These are phyloP conservation scores for Sussaba pulchella DNA, from an alignment of 2,888 invertebrate genomes.

Conservation along the genomic window DNA sequence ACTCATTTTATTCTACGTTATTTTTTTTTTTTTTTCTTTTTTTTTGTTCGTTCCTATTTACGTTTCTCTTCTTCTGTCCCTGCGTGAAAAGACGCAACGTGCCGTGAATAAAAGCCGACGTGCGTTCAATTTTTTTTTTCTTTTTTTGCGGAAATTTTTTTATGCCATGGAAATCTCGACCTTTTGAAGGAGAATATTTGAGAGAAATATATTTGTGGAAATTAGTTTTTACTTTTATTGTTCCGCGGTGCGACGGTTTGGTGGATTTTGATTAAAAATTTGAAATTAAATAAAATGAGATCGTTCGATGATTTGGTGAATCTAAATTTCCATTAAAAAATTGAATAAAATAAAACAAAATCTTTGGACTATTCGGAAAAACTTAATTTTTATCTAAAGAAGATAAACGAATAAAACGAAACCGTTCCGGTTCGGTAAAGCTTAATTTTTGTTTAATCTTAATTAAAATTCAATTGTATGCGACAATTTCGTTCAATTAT, in stretches of 20 bases:
- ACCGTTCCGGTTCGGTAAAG: too few species aligned
- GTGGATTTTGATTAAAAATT: too few species aligned
- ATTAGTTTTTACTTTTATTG: background rate
- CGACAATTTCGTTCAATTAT: too few species aligned
- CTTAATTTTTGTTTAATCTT: too few species aligned
- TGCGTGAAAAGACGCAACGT: slow-evolving; percentile 4
- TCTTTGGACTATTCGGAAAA: too few species aligned
- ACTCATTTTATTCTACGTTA: slow-evolving; percentile 4
- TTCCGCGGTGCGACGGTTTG: background rate
- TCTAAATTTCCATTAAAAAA: too few species aligned
- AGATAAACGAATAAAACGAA: too few species aligned
- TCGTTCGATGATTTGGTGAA: too few species aligned
- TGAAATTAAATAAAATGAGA: too few species aligned
- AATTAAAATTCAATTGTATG: too few species aligned
- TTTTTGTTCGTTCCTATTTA: background rate
- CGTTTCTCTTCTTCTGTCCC: background rate
- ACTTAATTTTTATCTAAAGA: too few species aligned
- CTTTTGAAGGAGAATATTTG: background rate
- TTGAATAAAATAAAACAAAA: too few species aligned
- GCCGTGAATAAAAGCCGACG: slow-evolving; percentile 8
- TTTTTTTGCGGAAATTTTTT: background rate
- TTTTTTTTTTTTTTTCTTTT: background rate
- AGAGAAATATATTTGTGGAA: background rate
- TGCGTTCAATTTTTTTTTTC: background rate
- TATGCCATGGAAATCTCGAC: background rate